Evolutionary conservation across 2,888 invertebrate genomes (phyloP).

Genomic region (Acronicta psi): DNA sequence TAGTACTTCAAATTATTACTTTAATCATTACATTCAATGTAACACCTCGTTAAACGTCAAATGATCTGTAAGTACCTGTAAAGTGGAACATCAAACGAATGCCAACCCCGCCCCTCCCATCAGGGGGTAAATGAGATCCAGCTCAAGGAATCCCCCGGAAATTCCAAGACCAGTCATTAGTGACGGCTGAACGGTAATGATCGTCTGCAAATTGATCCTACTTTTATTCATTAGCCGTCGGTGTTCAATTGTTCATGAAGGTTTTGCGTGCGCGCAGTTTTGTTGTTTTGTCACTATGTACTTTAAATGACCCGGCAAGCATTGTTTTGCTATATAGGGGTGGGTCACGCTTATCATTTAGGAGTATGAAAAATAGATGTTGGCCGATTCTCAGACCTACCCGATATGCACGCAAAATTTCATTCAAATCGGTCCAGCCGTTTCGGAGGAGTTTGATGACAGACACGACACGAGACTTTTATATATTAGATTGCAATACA

Average conservation of each 20-base stretch:
- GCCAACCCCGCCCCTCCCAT: slow-evolving; percentile 38
- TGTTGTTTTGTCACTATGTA: not conserved
- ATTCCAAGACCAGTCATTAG: slow-evolving; percentile 75
- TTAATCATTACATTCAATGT: no score
- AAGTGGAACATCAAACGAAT: slow-evolving; percentile 46
- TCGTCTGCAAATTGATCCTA: slow-evolving; percentile 68
- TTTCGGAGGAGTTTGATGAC: no score
- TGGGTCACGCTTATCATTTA: no score
- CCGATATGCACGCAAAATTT: no score
- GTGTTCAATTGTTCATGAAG: slow-evolving; percentile 2
- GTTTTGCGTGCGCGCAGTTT: slow-evolving; percentile 5
- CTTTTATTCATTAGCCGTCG: slow-evolving; percentile 67
- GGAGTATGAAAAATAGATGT: no score
- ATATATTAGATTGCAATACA: no score
- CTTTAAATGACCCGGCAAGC: no score
- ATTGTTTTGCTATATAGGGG: no score
- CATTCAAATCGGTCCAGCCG: no score
- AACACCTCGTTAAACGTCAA: slow-evolving; percentile 40
- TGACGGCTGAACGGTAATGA: slow-evolving; percentile 67
- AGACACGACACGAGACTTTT: no score
- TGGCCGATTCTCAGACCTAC: no score
- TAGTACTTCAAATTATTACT: no score
- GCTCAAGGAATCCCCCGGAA: slow-evolving; percentile 60
- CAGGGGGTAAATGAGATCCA: slow-evolving; percentile 58
- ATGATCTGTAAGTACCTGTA: slow-evolving; percentile 39